Evolutionary conservation across 2,888 invertebrate species (phyloP).

Genomic region (Nesidiocoris tenuis): DNA sequence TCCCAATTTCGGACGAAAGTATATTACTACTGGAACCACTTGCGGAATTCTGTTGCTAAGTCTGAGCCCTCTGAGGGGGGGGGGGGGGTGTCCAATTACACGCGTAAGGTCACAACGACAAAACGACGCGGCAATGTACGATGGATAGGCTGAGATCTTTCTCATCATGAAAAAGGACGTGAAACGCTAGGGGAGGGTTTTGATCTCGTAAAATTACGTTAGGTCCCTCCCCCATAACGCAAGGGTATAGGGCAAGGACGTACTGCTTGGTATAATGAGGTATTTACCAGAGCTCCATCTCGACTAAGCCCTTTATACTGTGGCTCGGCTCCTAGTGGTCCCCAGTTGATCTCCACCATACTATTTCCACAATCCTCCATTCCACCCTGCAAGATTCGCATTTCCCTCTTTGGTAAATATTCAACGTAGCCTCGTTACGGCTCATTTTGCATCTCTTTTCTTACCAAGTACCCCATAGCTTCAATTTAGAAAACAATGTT

Average conservation of each 20-base stretch:
- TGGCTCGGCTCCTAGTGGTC: not conserved
- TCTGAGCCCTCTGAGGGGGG: not conserved
- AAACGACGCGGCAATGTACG: not conserved
- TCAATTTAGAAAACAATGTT: no score
- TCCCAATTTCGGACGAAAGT: not conserved
- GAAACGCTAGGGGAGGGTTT: conserved; percentile 5
- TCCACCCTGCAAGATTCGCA: no score
- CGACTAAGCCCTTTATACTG: not conserved
- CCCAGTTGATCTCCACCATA: not conserved
- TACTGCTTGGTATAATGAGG: conserved; percentile 29
- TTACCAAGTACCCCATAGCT: no score
- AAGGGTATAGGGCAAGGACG: conserved; percentile 10
- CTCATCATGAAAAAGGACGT: not conserved
- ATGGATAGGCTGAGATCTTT: not conserved
- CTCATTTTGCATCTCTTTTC: no score
- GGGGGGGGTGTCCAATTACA: conserved; percentile 17
- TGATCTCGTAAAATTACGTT: conserved; percentile 22
- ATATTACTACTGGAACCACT: not conserved
- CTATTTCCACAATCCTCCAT: no score
- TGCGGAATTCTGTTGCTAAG: no score
- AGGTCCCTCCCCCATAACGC: not conserved
- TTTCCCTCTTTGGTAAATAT: no score
- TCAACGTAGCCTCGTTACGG: no score
- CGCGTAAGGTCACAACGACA: conserved; percentile 11
- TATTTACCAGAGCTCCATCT: conserved; percentile 26